Evolutionary conservation across 2,888 invertebrate genomes (phyloP), one percentile per base, ranked within the genome.

Genomic region (Conistra vaccinii): DNA sequence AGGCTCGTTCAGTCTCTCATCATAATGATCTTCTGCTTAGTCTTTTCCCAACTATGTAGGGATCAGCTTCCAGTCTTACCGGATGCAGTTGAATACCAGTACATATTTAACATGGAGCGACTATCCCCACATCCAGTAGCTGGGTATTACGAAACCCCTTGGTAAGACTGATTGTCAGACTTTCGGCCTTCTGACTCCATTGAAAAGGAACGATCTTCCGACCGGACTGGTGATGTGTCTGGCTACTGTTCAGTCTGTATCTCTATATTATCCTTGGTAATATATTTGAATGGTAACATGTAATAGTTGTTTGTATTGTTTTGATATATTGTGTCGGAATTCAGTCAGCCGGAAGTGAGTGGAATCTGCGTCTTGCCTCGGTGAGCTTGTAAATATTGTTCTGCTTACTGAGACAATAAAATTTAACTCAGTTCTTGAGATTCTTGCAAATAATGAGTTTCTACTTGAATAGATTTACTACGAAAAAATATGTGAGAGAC

Each of bases 301-400:
- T 45, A 29, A 29, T 60, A 60, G 29, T 73, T 55, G 55, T 20
- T 55, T 58, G 53, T 29, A 32, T 65, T 70, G n/a, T 68, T 55
- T 67, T 35, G 20, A 63, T 67, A 58, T 58, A 61, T 14, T 58
- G 23, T 61, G 26, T 39, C 12, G 17, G 39, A 78, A 63, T 69
- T 58, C 20, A 69, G n/a, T 29, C 32, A 60, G 12, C 39, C 26
- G 17, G 68, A 71, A 61, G 29, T 32, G 20, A 67, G 53, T 55
- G 55, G 48, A 65, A 71, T 65, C 51, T 57, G 35, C 48, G 6
- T 51, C 23, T 70, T 57, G 32, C 42, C 29, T 60, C 14, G 23
- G 58, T 39, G 17, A 53, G 35, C 26, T 72, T 67, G 65, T 62
- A 69, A 61, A 68, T 71, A 73, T 65, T 48, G 35, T 62, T 69